Base-by-base conservation (phyloP, 2,797 vertebrate genomes). In the Argentina silus region DNA sequence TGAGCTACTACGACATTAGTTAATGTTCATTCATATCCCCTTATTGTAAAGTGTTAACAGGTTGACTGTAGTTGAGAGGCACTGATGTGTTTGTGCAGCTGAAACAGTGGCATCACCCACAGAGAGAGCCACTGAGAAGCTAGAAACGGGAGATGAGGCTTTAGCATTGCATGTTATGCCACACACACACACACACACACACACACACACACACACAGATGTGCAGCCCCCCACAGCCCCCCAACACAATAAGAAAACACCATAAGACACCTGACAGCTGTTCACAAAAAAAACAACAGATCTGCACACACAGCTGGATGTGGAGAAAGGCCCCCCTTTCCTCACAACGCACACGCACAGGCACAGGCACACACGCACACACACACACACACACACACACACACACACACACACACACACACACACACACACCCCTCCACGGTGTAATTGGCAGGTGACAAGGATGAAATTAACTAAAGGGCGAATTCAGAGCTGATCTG, bases 251-350 rank as follows among this genome's bases (percentile, higher is more conserved):
- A 80, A 71, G 82, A 87, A 85, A 88, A 90, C 86, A 90, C 82
- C 78, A 86, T 77, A 77, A 85, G 83, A 91, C 83, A 89, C 86
- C 90, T 89, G 86, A 84, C 92, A 93, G 91, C 85, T 93, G 91
- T 92, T 92, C 78, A 79, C 80, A 78, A 74, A 72, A 83, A 84
- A 85, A 85, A 75, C 63, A 81, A 73, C 57, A 78, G 82, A 81
- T 84, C 76, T 81, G 76, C 83, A 85, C 82, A 85, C 83, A 79
- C 89, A 92, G 89, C 90, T 92, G 90, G 88, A 85, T 71, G 70
- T 65, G 73, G 68, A 84, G 70, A 77, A 27, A 50, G 57, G 14
- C 44, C 76, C 71, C 48, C 12, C 15, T 56, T 10, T 42, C 53
- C 63, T 6, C 51, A 53, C 12, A 36, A 50, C 70, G 11, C 70